Base-by-base conservation (phyloP, 2,888 invertebrate genomes). In the Bellardia bayeri region DNA sequence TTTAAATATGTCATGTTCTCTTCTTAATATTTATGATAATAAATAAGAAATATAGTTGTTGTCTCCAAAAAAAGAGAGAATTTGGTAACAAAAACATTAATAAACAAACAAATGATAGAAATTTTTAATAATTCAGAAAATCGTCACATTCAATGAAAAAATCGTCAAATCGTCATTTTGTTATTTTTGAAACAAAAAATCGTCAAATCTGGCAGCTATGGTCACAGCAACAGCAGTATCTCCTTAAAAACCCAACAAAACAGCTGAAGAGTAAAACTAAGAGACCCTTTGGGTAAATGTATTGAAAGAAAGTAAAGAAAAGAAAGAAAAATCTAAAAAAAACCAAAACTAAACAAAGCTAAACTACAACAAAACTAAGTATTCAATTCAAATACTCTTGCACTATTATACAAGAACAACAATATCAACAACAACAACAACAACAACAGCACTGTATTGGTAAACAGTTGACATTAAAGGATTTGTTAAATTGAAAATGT, bases 401-500 rank as follows among this genome's bases (percentile, higher is more conserved):
- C 64, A 37, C 58, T 71, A n/a, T 40, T 33, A 14, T 42, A 0
- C 23, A n/a, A 68, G 13, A 58, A 49, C 58, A 23, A 16, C 58
- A 63, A 40, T 7, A 2, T 3, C 42, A 9, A 40, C 8, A 3
- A 49, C 23, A 23, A n/a, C 23, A 63, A 40, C 11, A 11, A 11
- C 45, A 11, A 64, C 6, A 64, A 5, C 54, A 23, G 4, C 68
- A 69, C 33, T 61, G 30, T 40, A 54, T 82, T 82, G 68, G 37
- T 63, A 82, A 78, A 74, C 72, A 82, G 78, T 82, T 82, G 78
- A 78, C 82, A 82, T 82, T 86, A 82, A 86, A 82, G 82, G 78
- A 82, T 74, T 86, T 78, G 82, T 68, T 82, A 86, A 86, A 82
- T 86, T 82, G 78, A 86, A 86, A 82, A 72, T 61, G 69, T 64